phyloP scores from a whole-genome alignment of 2,797 vertebrate genomes.

The Aphelocoma californica region DNA sequence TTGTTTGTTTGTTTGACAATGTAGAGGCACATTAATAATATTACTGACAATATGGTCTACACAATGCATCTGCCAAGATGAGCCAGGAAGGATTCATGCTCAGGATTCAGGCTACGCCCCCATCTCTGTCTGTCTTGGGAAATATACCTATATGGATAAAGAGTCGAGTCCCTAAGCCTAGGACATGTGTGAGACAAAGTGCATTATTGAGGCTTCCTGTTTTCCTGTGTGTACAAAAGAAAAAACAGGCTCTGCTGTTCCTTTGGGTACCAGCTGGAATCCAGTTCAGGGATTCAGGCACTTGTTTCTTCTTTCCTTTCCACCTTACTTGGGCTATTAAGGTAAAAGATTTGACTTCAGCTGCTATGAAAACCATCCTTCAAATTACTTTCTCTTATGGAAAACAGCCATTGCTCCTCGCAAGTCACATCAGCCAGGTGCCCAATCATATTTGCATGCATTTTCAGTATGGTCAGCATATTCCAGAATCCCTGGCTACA shows the following conservation, averaged over 20 bases:
- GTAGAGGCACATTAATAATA: neutral
- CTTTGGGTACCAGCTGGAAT: neutral
- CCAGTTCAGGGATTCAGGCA: neutral
- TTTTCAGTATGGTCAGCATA: neutral
- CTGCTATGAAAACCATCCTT: neutral
- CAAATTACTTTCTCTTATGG: neutral
- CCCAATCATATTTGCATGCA: neutral
- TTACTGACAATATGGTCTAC: neutral
- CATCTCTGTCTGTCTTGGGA: neutral
- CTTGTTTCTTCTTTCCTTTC: neutral
- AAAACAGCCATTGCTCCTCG: neutral
- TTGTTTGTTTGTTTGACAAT: neutral
- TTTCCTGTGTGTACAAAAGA: neutral
- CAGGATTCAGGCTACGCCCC: neutral
- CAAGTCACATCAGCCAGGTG: neutral
- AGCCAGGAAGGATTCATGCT: neutral
- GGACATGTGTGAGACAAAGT: neutral
- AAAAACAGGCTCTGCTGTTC: neutral
- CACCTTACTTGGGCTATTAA: neutral
- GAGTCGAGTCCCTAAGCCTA: neutral
- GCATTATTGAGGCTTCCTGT: neutral
- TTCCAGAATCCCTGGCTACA: neutral
- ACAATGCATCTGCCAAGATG: neutral
- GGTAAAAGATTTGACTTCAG: neutral
- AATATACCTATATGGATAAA: neutral